These are phyloP conservation scores for Aurelia aurita DNA, from an alignment of 30 jellyfish, hydroid and myxozoan species.

Conservation along the genomic window DNA sequence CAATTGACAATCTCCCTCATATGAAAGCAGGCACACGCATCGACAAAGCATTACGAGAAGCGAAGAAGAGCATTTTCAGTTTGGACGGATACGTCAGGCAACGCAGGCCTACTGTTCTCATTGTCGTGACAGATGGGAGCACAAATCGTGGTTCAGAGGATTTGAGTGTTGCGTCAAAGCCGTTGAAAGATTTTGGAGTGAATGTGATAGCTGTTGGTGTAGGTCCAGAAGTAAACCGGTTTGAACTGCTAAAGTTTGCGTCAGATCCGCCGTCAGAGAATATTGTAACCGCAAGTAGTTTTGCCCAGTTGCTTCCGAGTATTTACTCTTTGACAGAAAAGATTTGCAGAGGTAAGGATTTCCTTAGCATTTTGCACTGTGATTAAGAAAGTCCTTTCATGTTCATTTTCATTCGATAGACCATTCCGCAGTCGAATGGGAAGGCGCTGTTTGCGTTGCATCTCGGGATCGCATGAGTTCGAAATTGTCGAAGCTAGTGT, in stretches of 20 bases:
- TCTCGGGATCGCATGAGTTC: too few species aligned
- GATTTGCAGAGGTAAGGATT: conserved; percentile 76
- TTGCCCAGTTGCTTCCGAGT: conserved; percentile 68
- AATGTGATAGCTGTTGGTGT: conserved; percentile 92
- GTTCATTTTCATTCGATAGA: too few species aligned
- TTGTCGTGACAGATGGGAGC: conserved; percentile 89
- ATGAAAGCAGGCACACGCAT: conserved; percentile 80
- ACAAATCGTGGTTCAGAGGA: conserved; percentile 80
- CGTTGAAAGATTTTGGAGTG: conserved; percentile 90
- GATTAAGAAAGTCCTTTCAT: too few species aligned
- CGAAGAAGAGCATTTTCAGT: conserved; percentile 74
- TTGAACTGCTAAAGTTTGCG: conserved; percentile 79
- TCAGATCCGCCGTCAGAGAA: conserved; percentile 63
- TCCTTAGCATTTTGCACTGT: too few species aligned
- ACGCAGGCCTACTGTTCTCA: conserved; percentile 92
- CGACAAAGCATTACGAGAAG: conserved; percentile 82
- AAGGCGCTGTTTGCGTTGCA: too few species aligned
- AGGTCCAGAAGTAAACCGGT: conserved; percentile 87
- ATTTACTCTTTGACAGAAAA: conserved; percentile 65
- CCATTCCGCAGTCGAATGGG: too few species aligned
- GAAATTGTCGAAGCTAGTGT: too few species aligned
- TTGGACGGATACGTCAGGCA: conserved; percentile 80
- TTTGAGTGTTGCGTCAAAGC: conserved; percentile 75
- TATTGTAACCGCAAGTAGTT: conserved; percentile 65
- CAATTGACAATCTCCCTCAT: conserved; percentile 82